phyloP scores from a whole-genome alignment of 1,140 invertebrate species.

The Trichonephila clavata region DNA sequence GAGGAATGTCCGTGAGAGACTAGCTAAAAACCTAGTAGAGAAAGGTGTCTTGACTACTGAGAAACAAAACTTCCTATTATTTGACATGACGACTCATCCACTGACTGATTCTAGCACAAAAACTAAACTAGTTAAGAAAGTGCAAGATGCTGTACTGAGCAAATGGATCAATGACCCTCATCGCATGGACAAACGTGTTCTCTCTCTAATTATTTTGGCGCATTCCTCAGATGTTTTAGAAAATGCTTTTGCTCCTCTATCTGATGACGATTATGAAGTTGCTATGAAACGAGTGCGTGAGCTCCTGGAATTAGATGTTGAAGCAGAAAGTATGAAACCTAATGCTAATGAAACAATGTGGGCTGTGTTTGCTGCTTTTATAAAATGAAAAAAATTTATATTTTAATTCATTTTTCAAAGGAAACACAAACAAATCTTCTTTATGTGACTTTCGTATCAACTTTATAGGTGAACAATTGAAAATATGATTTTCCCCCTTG shows the following conservation, averaged over 20 bases:
- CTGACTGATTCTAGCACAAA: constrained; percentile 98
- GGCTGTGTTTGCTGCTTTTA: constrained; percentile 99
- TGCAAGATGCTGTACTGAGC: constrained; percentile 97
- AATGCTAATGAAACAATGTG: constrained; percentile 96
- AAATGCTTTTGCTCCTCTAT: constrained; percentile 99
- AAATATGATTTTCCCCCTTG: background rate
- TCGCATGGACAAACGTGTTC: constrained; percentile 96
- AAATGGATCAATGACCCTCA: constrained; percentile 99
- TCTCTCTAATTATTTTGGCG: constrained; percentile 96
- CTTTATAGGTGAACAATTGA: background rate
- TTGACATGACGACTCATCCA: constrained; percentile 99
- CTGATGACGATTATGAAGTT: constrained; percentile 99
- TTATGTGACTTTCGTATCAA: constrained; percentile 1
- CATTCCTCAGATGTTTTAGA: constrained; percentile 99
- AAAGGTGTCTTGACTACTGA: constrained; percentile 99
- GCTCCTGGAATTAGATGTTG: constrained; percentile 97
- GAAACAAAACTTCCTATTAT: constrained; percentile 99
- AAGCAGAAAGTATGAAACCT: constrained; percentile 92
- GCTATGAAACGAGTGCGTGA: constrained; percentile 98
- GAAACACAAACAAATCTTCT: constrained; percentile 39
- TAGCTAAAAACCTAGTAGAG: constrained; percentile 99
- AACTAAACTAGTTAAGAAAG: constrained; percentile 97
- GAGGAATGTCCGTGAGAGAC: constrained; percentile 98
- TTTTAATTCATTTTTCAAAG: constrained; percentile 15
- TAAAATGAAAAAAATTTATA: constrained; percentile 86